A percentile compares a stretch with the other conserved stretches of the same genome.
Evolutionary conservation across 2,113 vertebrate genomes (phyloP).

Genomic region (Ciconia boyciana): DNA sequence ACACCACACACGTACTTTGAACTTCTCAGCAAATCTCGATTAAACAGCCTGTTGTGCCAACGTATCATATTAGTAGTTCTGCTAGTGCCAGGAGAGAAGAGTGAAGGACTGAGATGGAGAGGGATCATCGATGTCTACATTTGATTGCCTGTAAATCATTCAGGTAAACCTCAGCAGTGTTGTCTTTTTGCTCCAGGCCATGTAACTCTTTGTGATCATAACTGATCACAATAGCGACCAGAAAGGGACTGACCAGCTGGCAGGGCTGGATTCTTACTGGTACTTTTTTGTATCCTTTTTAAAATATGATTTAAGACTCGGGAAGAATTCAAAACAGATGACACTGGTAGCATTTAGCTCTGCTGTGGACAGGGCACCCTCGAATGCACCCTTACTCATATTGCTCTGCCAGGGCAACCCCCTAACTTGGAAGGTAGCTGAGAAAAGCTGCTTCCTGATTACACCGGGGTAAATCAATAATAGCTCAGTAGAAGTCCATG

Average conservation of each 20-base stretch:
- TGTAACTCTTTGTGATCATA: background rate
- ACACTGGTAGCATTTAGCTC: fast-evolving
- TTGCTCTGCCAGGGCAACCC: background rate
- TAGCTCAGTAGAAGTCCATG: background rate
- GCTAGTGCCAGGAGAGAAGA: background rate
- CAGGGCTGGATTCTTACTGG: background rate
- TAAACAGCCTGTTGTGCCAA: background rate
- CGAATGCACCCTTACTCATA: background rate
- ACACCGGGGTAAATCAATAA: background rate
- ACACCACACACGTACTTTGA: background rate
- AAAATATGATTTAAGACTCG: background rate
- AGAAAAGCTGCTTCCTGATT: background rate
- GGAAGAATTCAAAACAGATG: background rate
- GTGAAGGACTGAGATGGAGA: background rate
- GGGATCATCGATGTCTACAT: background rate
- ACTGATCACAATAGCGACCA: too few relatives aligned
- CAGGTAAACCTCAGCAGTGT: background rate
- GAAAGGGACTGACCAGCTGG: background rate
- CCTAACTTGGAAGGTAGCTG: background rate
- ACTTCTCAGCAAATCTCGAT: background rate
- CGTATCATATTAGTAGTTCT: background rate
- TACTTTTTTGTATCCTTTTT: background rate
- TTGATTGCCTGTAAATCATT: background rate
- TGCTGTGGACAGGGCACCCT: background rate
- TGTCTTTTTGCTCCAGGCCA: fast-evolving